These are phyloP conservation scores for Therioaphis trifolii DNA, from an alignment of 2,888 invertebrate species.

Conservation along the genomic window DNA sequence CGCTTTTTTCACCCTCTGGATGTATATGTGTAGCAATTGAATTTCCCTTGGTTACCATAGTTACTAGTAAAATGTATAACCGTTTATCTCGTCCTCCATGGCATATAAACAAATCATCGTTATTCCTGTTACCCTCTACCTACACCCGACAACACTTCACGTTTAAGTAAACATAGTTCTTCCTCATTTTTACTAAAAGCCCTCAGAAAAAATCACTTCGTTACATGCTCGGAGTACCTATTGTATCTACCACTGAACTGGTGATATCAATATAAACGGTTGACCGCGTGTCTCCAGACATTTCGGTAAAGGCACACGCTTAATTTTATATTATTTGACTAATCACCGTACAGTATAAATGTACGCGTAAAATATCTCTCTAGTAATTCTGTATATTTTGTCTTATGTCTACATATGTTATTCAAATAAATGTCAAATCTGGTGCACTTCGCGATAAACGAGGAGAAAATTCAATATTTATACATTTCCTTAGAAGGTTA, in stretches of 20 bases:
- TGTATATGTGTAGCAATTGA: conserved; percentile 26
- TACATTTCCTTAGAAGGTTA: no score
- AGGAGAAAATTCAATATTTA: no score
- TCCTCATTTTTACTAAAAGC: conserved; percentile 44
- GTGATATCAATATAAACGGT: background rate
- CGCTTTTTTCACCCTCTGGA: background rate
- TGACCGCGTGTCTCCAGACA: no score
- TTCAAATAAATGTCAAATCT: no score
- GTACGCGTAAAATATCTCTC: no score
- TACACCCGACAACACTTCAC: conserved; percentile 1
- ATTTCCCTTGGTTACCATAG: conserved; percentile 34
- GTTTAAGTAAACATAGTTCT: conserved; percentile 22
- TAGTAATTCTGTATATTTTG: no score
- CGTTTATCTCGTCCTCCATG: conserved; percentile 45
- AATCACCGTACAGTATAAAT: no score
- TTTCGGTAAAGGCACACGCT: no score
- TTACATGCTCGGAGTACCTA: conserved; percentile 65
- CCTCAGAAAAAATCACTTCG: conserved; percentile 64
- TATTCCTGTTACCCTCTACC: no score
- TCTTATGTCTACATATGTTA: no score
- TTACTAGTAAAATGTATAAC: conserved; percentile 41
- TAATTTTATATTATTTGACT: no score
- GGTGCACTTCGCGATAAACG: no score
- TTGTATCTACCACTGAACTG: background rate
- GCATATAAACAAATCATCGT: conserved; percentile 50